Conservation (phyloP, 2,888 invertebrate genomes). For the Stenotaenia linearis region DNA sequence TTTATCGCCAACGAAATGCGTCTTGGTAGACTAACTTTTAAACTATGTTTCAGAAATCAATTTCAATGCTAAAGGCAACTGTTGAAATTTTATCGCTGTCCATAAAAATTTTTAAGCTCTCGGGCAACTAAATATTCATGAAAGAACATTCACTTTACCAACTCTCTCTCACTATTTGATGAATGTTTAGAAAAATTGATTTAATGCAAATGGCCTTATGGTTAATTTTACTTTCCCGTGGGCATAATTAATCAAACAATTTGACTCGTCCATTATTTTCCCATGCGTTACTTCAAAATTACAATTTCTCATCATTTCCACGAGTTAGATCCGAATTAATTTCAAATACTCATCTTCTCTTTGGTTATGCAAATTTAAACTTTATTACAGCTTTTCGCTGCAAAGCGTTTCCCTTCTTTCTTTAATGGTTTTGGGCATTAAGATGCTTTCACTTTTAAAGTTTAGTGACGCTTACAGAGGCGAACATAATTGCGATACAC, state of each 20-base stretch:
- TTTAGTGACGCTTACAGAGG: not conserved
- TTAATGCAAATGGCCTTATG: no score
- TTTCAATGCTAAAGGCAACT: not conserved
- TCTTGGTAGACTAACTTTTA: not conserved
- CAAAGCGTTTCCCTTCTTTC: not conserved
- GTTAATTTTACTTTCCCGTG: no score
- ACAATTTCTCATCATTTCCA: no score
- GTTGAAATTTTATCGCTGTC: not conserved
- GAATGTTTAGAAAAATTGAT: no score
- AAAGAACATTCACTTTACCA: no score
- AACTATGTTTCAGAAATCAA: not conserved
- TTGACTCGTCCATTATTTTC: no score
- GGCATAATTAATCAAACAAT: no score
- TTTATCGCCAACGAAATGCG: not conserved
- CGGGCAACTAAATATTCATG: not conserved
- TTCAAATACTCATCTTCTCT: not conserved
- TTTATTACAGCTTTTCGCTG: not conserved
- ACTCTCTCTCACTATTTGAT: no score
- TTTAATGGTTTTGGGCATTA: not conserved
- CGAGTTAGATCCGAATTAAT: no score
- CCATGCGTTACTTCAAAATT: no score
- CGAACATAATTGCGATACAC: not conserved
- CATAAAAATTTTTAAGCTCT: not conserved
- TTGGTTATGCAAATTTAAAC: not conserved
- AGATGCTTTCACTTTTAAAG: not conserved